phyloP scores from a whole-genome alignment of 2,113 vertebrate species.

The Tachuris rubrigastra region DNA sequence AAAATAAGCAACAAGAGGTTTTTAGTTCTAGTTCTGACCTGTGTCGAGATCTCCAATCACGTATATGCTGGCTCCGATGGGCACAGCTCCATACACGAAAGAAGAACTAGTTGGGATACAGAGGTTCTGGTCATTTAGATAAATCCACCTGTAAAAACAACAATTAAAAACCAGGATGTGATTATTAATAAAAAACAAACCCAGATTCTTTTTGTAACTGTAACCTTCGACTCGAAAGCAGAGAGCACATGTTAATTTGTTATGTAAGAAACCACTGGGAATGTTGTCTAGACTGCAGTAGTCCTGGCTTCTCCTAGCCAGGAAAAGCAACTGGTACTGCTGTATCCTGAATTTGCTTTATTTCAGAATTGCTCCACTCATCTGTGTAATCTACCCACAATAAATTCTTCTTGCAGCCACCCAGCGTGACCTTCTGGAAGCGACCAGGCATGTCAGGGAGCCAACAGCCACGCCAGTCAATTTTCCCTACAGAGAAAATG shows the following conservation, averaged over 20 bases:
- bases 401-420: not conserved
- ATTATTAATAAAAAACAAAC: not conserved
- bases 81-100: conserved; percentile 94
- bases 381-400: not conserved
- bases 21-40: conserved; percentile 72
- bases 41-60: conserved; percentile 98
- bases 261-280: not conserved
- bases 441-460: not conserved
- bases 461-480: not conserved
- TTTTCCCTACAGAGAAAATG: not conserved
- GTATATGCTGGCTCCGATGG: conserved; percentile 94
- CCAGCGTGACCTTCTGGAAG: not conserved
- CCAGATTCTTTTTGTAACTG: not conserved
- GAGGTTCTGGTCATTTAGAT: conserved; percentile 91
- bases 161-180: not conserved
- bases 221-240: not conserved
- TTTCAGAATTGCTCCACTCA: not conserved
- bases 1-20: not conserved
- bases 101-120: conserved; percentile 95
- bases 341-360: not conserved
- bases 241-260: not conserved
- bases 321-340: not conserved
- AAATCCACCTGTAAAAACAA: conserved; percentile 87
- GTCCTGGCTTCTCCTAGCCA: not conserved
- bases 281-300: not conserved